A percentile compares a stretch with the other conserved stretches of the same genome.
These are phyloP conservation scores for Montipora capricornis DNA, from an alignment of 64 coral and sea anemone genomes.

Conservation along the genomic window DNA sequence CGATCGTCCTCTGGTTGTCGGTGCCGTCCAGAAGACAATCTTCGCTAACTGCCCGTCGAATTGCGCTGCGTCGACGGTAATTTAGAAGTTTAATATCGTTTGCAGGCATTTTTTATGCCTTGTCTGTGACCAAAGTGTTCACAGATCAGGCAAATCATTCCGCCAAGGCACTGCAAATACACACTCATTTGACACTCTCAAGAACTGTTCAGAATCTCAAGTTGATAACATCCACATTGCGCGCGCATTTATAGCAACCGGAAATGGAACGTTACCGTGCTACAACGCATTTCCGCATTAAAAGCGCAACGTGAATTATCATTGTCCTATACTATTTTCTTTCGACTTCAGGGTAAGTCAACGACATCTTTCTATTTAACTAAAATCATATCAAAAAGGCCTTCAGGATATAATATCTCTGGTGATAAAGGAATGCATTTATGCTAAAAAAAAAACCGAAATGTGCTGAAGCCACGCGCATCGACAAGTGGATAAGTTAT, in stretches of 20 bases:
- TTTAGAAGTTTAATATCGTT: constrained; percentile 83
- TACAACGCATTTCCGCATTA: constrained; percentile 15
- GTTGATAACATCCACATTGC: constrained; percentile 66
- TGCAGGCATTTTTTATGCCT: constrained; percentile 79
- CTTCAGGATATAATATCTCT: too few relatives aligned
- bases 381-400: too few relatives aligned
- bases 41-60: constrained; percentile 76
- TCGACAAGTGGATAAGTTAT: too few relatives aligned
- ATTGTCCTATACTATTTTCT: too few relatives aligned
- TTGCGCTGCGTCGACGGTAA: constrained; percentile 72
- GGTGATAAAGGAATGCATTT: too few relatives aligned
- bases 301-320: too few relatives aligned
- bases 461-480: too few relatives aligned
- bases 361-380: too few relatives aligned
- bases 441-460: too few relatives aligned
- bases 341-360: too few relatives aligned
- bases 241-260: constrained; percentile 36
- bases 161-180: constrained; percentile 49
- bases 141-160: constrained; percentile 38
- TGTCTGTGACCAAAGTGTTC: constrained; percentile 16
- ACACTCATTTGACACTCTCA: not conserved
- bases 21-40: constrained; percentile 49
- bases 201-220: constrained; percentile 56
- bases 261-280: not conserved
- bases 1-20: not conserved